Conservation (phyloP, 1,140 invertebrate species). For the Drosophila repletoides region DNA sequence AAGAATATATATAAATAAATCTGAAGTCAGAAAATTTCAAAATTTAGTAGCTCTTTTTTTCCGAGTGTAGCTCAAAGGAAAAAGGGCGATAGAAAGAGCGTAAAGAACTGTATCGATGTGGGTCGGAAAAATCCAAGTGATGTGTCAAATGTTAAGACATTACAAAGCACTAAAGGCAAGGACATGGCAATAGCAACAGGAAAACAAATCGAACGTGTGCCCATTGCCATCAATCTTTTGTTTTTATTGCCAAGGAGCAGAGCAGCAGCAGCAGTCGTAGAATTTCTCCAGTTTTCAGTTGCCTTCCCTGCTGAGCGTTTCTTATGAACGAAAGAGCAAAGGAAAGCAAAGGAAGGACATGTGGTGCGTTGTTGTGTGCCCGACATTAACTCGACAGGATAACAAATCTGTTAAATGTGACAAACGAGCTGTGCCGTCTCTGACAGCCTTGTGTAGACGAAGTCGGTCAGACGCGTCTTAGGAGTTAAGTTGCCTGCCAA, state of each 20-base stretch:
- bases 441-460: conserved; percentile 45
- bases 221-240: conserved; percentile 82
- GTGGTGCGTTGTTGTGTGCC: conserved; percentile 54
- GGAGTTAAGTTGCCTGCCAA: conserved; percentile 59
- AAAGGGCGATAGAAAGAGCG: not conserved
- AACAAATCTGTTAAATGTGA: conserved; percentile 83
- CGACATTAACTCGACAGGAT: conserved; percentile 82
- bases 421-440: conserved; percentile 74
- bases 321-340: conserved; percentile 68
- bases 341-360: conserved; percentile 13
- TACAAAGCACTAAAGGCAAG: conserved; percentile 79
- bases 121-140: conserved; percentile 64
- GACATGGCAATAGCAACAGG: conserved; percentile 69
- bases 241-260: conserved; percentile 67
- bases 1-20: no score
- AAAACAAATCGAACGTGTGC: conserved; percentile 81
- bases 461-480: conserved; percentile 5
- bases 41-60: no score
- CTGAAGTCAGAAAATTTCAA: no score
- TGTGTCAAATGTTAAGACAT: conserved; percentile 81
- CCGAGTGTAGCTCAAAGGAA: no score
- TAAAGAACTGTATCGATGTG: conserved; percentile 29
- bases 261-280: conserved; percentile 9
- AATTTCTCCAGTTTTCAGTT: not conserved
- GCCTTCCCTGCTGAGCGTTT: conserved; percentile 47